Conservation (phyloP, 2,113 vertebrate species). For the Cepphus grylle region DNA sequence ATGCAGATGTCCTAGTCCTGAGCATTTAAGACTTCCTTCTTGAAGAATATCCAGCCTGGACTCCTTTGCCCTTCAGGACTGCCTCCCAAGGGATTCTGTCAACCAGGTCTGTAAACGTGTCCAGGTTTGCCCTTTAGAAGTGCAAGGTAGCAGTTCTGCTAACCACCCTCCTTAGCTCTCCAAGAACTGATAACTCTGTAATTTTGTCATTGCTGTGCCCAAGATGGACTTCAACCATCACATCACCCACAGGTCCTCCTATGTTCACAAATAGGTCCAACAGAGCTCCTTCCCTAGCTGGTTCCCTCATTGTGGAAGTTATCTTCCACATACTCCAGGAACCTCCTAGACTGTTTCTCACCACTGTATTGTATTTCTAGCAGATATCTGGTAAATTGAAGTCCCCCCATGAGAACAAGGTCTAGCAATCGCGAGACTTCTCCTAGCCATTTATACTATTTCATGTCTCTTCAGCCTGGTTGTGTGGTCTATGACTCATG, state of each 20-base stretch:
- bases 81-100: no score
- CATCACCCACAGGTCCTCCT: background rate
- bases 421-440: background rate
- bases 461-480: background rate
- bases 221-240: no score
- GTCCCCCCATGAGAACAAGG: background rate
- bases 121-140: no score
- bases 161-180: no score
- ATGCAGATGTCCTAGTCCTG: no score
- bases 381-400: background rate
- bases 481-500: background rate
- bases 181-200: no score
- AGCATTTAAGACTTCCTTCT: no score
- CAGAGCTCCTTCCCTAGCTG: background rate
- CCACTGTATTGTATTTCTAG: background rate
- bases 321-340: background rate
- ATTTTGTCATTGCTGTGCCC: no score
- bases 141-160: no score
- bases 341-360: background rate
- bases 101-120: no score
- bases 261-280: background rate
- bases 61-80: no score
- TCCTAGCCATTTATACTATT: background rate
- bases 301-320: background rate
- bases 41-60: no score